A percentile compares a stretch with the other conserved stretches of the same genome.
These are phyloP conservation scores for Charina bottae DNA, from an alignment of 2,113 vertebrate species.

Conservation along the genomic window DNA sequence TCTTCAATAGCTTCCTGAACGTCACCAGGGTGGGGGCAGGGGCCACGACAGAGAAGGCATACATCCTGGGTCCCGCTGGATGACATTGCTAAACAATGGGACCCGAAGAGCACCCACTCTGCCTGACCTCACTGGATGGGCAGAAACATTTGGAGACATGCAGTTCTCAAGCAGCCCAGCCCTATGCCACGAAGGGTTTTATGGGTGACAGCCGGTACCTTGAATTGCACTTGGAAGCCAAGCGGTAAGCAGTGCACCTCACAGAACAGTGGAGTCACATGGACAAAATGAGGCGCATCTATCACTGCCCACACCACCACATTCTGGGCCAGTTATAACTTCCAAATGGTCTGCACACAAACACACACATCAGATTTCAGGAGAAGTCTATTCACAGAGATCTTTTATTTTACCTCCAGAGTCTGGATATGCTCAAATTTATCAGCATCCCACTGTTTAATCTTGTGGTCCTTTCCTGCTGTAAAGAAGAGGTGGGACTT, in stretches of 20 bases:
- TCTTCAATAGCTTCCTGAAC: background rate
- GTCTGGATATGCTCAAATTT: conserved; percentile 94
- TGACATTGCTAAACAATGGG: background rate
- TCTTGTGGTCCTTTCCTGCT: conserved; percentile 91
- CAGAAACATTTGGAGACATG: too few relatives aligned
- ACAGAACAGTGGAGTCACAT: background rate
- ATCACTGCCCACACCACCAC: background rate
- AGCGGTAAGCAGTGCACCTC: background rate
- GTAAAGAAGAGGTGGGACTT: conserved; percentile 99
- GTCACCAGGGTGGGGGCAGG: background rate
- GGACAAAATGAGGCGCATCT: background rate
- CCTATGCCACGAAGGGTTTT: background rate
- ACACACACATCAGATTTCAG: background rate
- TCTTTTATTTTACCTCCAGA: conserved; percentile 82
- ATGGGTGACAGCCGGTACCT: background rate
- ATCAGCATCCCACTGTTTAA: conserved; percentile 99
- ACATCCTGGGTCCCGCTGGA: background rate
- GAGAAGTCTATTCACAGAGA: background rate
- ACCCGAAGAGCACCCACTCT: too few relatives aligned
- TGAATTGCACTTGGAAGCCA: background rate
- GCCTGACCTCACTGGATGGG: too few relatives aligned
- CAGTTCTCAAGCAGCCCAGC: background rate
- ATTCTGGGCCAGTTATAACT: background rate
- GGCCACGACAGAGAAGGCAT: background rate
- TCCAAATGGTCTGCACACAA: background rate